Evolutionary conservation across 2,113 vertebrate species (phyloP).

Genomic region (Pterocles orientalis): DNA sequence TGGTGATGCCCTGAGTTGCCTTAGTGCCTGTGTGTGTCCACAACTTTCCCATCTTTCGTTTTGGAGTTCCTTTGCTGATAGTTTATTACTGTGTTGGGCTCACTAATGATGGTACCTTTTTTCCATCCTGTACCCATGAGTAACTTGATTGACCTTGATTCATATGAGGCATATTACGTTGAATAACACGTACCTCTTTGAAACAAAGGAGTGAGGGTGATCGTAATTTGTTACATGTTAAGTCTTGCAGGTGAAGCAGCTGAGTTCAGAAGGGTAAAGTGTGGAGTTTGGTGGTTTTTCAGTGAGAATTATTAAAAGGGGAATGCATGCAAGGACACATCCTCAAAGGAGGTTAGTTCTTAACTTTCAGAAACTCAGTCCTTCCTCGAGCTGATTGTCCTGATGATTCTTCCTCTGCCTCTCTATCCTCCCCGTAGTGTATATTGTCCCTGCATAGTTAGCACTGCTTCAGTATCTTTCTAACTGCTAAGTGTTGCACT

Average conservation of each 20-base stretch:
- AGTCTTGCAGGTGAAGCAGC: not conserved
- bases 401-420: not conserved
- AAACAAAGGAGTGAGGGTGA: not conserved
- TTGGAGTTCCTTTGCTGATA: not conserved
- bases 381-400: not conserved
- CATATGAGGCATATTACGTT: not conserved
- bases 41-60: not conserved
- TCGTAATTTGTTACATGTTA: not conserved
- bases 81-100: not conserved
- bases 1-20: not conserved
- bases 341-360: not conserved
- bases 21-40: not conserved
- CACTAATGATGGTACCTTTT: not conserved
- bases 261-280: not conserved
- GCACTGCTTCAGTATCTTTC: not conserved
- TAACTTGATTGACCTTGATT: not conserved
- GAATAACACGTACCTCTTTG: not conserved
- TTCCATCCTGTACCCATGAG: not conserved
- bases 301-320: not conserved
- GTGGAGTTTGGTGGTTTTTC: not conserved
- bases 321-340: not conserved
- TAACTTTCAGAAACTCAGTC: not conserved
- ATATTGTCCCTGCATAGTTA: not conserved
- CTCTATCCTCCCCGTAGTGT: not conserved
- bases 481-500: not conserved